phyloP scores from a whole-genome alignment of 2,797 vertebrate genomes.

The Glossophaga mutica region DNA sequence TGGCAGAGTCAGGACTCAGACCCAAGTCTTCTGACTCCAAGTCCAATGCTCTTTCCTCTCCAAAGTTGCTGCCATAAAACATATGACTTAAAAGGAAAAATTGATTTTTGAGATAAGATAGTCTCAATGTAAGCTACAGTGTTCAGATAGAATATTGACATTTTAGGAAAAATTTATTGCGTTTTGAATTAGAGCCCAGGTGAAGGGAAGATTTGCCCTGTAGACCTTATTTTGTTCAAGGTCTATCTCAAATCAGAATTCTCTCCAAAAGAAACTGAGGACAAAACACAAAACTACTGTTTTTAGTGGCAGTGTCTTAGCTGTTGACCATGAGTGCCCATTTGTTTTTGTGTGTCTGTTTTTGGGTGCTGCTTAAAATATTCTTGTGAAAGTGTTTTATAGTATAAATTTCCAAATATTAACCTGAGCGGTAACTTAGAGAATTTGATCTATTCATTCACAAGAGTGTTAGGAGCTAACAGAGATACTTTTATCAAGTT shows the following conservation, averaged over 20 bases:
- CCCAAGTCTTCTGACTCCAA: conserved; percentile 60
- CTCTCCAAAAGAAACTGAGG: conserved; percentile 2
- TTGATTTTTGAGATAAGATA: background rate
- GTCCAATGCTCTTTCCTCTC: conserved; percentile 67
- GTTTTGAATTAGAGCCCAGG: background rate
- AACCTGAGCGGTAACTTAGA: background rate
- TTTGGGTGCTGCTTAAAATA: conserved; percentile 12
- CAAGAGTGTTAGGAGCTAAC: background rate
- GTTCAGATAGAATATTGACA: conserved; percentile 10
- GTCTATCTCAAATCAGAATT: background rate
- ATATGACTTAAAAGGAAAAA: background rate
- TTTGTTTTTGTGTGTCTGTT: background rate
- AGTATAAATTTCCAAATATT: conserved; percentile 23
- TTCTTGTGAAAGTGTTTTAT: background rate
- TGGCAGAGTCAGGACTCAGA: conserved; percentile 59
- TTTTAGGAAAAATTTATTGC: background rate
- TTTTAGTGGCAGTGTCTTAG: background rate
- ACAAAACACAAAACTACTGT: background rate
- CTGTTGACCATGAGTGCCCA: background rate
- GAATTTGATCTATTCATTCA: background rate
- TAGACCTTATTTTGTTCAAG: background rate
- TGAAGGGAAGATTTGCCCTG: background rate
- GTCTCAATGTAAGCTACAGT: background rate
- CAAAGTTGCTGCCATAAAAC: conserved; percentile 50
- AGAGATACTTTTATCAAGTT: background rate